These are phyloP conservation scores for Chionodraco myersi DNA, from an alignment of 2,113 vertebrate genomes.

Conservation along the genomic window DNA sequence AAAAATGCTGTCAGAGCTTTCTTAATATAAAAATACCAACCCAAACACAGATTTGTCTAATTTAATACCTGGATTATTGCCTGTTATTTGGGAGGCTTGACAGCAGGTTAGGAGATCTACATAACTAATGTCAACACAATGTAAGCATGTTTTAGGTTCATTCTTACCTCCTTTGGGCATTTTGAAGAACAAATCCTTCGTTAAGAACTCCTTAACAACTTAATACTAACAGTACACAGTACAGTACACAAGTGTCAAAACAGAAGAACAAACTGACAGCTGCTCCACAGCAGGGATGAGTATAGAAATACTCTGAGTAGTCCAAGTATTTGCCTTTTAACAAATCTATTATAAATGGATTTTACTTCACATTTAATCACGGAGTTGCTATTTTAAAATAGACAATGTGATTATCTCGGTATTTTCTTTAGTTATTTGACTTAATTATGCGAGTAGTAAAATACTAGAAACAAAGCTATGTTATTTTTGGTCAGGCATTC, in stretches of 20 bases:
- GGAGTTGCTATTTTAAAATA: fast-evolving
- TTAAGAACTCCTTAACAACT: neutral
- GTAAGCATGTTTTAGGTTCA: neutral
- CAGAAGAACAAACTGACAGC: constrained; percentile 62
- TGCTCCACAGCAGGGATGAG: constrained; percentile 46
- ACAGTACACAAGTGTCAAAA: constrained; percentile 19
- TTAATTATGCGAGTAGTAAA: neutral
- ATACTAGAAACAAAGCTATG: neutral
- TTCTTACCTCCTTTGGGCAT: constrained; percentile 87
- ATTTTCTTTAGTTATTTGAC: fast-evolving
- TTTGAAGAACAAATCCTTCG: constrained; percentile 33
- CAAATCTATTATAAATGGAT: neutral
- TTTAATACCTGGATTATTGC: neutral
- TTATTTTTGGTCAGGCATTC: constrained; percentile 59
- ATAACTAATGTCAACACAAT: neutral
- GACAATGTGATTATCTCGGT: fast-evolving
- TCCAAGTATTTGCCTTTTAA: constrained; percentile 48
- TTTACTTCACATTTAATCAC: neutral
- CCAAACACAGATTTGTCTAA: neutral
- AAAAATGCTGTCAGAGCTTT: neutral
- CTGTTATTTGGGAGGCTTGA: constrained; percentile 18
- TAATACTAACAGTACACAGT: constrained; percentile 23
- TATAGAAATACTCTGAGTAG: constrained; percentile 21
- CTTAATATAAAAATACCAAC: neutral
- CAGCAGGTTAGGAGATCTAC: constrained; percentile 26